Percentiles rank a stretch among this genome's conserved stretches.
phyloP scores from a whole-genome alignment of 2,797 vertebrate genomes.

The Champsocephalus gunnari region DNA sequence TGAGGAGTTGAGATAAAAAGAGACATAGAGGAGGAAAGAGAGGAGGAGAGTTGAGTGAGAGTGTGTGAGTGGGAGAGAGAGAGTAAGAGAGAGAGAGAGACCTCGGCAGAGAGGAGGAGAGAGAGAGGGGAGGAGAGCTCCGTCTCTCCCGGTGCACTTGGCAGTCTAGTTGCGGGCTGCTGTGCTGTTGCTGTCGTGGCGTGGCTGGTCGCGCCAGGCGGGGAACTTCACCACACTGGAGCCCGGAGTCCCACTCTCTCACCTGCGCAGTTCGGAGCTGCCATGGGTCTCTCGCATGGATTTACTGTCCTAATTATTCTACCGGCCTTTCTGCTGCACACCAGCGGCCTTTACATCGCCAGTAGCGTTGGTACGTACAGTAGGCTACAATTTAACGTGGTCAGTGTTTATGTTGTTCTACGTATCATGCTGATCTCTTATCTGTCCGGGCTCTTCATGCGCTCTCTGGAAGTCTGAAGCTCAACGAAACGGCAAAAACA shows the following conservation, averaged over 20 bases:
- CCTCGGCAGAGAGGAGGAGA: slow-evolving; percentile 36
- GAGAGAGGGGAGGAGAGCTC: slow-evolving; percentile 77
- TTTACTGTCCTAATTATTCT: slow-evolving; percentile 85
- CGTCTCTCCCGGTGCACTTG: slow-evolving; percentile 86
- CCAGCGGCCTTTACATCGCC: slow-evolving; percentile 88
- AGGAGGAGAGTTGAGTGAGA: slow-evolving; percentile 66
- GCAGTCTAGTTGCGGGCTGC: slow-evolving; percentile 89
- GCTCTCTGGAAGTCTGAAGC: slow-evolving; percentile 52
- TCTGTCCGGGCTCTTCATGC: slow-evolving; percentile 49
- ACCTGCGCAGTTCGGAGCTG: slow-evolving; percentile 90
- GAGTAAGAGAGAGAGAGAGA: slow-evolving; percentile 47
- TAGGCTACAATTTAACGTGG: slow-evolving; percentile 57
- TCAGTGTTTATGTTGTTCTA: slow-evolving; percentile 75
- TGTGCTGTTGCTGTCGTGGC: slow-evolving; percentile 88
- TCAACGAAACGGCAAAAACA: slow-evolving; percentile 30
- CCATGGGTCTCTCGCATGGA: slow-evolving; percentile 88
- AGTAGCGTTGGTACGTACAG: slow-evolving; percentile 88
- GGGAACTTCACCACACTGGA: slow-evolving; percentile 89
- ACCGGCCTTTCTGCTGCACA: slow-evolving; percentile 85
- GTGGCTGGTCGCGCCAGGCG: slow-evolving; percentile 85
- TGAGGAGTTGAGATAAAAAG: slow-evolving; percentile 53
- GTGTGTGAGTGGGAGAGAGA: slow-evolving; percentile 41
- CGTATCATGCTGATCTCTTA: slow-evolving; percentile 62
- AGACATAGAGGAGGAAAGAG: slow-evolving; percentile 36
- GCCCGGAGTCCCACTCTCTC: slow-evolving; percentile 88